Evolutionary conservation across 2,888 invertebrate species (phyloP), one percentile per base, ranked within the genome.

Genomic region (Stenolophus ochropezus): DNA sequence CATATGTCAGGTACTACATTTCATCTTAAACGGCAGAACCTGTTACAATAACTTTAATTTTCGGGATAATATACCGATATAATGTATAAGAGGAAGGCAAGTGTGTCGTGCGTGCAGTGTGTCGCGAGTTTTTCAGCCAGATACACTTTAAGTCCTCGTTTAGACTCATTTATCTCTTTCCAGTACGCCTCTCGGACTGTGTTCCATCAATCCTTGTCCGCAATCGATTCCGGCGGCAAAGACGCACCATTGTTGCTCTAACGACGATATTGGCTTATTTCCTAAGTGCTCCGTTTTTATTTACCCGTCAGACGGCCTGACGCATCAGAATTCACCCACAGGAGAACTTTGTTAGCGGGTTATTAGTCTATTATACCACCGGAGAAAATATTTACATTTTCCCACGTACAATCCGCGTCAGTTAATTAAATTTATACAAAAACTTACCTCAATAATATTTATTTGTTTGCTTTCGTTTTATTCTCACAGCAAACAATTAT

Each of bases 131-230:
- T 77, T 77, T 77, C 20, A 61, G 42, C 58, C 61, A 21, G 47
- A 77, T 77, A 77, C 42, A 77, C 61, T 77, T 77, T 77, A 77
- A 77, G 56, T 77, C 77, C 77, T 77, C 77, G 77, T 77, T 77
- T 61, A 77, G 77, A 77, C 61, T 77, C 77, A 77, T 77, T 77
- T 77, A 77, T 77, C 77, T 77, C 77, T 61, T 61, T 77, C 77
- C 61, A 77, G 42, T 61, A 61, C 77, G 47, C 77, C 61, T 76
- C 76, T 76, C 56, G 76, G 56, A 76, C 76, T 76, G 56, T 76
- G 27, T 76, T 77, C 77, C 61, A 77, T 77, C 77, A 77, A 77
- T 77, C 77, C 47, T 77, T 77, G 77, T 77, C 77, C 47, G 23
- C 77, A 77, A 77, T 77, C 61, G 77, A 77, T 77, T 77, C 58